A percentile compares a stretch with the other conserved stretches of the same genome.
These are phyloP conservation scores for Erythrocercus mccallii DNA, from an alignment of 2,113 vertebrate genomes.

Conservation along the genomic window DNA sequence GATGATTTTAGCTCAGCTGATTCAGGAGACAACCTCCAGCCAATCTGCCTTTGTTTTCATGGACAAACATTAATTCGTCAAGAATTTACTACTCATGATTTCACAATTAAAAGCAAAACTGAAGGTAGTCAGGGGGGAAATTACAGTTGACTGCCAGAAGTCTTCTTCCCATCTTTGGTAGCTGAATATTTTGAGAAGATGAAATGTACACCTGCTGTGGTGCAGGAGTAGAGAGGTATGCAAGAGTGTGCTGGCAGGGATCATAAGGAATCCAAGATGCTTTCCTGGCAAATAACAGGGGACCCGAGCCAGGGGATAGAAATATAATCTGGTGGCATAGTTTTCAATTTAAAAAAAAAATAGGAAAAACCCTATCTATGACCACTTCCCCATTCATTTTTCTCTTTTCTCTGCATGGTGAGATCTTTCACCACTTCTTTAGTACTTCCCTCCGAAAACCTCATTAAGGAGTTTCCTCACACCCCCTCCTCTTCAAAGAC, in stretches of 20 bases:
- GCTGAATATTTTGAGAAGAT: not conserved
- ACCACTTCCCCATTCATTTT: not conserved
- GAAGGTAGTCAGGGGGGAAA: not conserved
- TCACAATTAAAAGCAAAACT: not conserved
- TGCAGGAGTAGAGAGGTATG: not conserved
- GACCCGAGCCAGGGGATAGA: not conserved
- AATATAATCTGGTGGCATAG: not conserved
- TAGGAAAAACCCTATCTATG: not conserved
- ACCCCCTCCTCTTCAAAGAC: not conserved
- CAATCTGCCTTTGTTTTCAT: not conserved
- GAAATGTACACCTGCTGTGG: not conserved
- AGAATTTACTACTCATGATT: not conserved
- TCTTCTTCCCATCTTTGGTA: not conserved
- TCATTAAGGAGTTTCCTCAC: not conserved
- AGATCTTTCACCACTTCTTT: not conserved
- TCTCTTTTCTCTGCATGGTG: not conserved
- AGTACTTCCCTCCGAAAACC: not conserved
- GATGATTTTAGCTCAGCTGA: not conserved
- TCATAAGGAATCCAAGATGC: not conserved
- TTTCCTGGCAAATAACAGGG: not conserved
- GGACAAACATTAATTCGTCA: not conserved
- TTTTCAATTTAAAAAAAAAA: not conserved
- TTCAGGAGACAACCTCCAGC: not conserved
- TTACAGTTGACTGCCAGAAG: not conserved
- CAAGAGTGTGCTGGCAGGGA: not conserved